Percentiles rank a stretch among this genome's conserved stretches.
phyloP scores from a whole-genome alignment of 2,888 invertebrate genomes.

The Limenitis arthemis region DNA sequence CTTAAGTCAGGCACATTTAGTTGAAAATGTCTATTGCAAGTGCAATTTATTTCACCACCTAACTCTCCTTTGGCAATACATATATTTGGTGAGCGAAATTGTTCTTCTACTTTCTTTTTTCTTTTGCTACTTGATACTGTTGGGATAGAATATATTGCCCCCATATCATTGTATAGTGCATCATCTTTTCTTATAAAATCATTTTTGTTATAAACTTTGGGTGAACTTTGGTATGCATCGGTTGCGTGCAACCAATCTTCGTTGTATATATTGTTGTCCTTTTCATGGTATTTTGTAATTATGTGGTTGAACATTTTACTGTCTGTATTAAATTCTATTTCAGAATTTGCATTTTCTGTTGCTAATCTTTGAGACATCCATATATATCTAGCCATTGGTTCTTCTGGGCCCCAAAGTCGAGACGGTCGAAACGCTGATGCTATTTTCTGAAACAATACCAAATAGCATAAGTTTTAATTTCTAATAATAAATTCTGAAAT shows the following conservation, averaged over 20 bases:
- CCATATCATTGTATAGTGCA: slow-evolving; percentile 31
- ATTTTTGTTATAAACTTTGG: slow-evolving; percentile 39
- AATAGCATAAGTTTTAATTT: not conserved
- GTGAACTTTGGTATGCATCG: slow-evolving; percentile 40
- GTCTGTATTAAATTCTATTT: slow-evolving; percentile 43
- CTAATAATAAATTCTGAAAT: not conserved
- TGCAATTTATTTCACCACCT: slow-evolving; percentile 53
- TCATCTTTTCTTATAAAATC: slow-evolving; percentile 33
- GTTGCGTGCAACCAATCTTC: slow-evolving; percentile 41
- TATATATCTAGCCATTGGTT: slow-evolving; percentile 58
- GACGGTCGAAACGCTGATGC: slow-evolving; percentile 58
- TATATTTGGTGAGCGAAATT: slow-evolving; percentile 58
- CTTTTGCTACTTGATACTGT: slow-evolving; percentile 42
- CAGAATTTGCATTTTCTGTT: slow-evolving; percentile 45
- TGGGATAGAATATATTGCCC: slow-evolving; percentile 39
- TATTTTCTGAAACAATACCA: slow-evolving; percentile 48
- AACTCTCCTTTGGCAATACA: slow-evolving; percentile 55
- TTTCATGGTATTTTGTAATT: slow-evolving; percentile 34
- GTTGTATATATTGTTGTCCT: slow-evolving; percentile 40
- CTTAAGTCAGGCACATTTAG: slow-evolving; percentile 56
- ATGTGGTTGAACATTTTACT: slow-evolving; percentile 46
- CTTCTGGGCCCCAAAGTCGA: slow-evolving; percentile 63
- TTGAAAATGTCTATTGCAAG: slow-evolving; percentile 62
- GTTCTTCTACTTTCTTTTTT: slow-evolving; percentile 41
- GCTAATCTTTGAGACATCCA: slow-evolving; percentile 63